Evolutionary conservation across 2,797 vertebrate genomes (phyloP), one percentile per base, ranked within the genome.

Genomic region (Acanthis flammea): DNA sequence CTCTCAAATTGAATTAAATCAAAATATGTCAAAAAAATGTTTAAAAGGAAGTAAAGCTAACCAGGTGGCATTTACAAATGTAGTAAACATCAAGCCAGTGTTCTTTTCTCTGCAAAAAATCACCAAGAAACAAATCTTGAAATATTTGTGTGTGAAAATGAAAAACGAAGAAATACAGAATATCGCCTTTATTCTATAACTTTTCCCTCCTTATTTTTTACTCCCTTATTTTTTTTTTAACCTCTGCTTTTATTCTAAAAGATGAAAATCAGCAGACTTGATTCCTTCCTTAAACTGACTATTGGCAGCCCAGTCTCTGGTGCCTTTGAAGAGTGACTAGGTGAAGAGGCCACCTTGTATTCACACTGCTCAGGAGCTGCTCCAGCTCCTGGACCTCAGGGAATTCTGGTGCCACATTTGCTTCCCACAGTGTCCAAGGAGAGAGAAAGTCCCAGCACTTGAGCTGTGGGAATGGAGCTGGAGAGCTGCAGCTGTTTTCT

Each of bases 331-430:
- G 75, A 80, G 78, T 23, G 81, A 48, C 25, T 33, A 2, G 0
- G 0, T 72, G 82, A 74, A 80, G 45, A 55, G 9, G 18, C 28
- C 72, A 62, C 53, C 28, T 85, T 74, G 45, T 31, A 71, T 57
- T 90, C 53, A 8, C 33, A 27, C 37, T 47, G 30, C n/a, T 50
- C 75, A 58, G 87, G 63, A 96, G 50, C 65, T 31, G 39, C 81
- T 70, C 51, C 70, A 35, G 48, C 37, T 67, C 68, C 57, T 19
- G 39, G 75, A 74, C 47, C 30, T 60, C 76, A 7, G 55, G 67
- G 84, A 88, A 94, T 91, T 82, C 60, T 71, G 68, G 89, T 45
- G 50, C 68, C 70, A 54, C 41, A 13, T 92, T 94, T 83, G n/a
- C 51, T 86, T 78, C 66, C 42, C 61, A 33, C 1, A 3, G 28